Conservation (phyloP, 2,888 invertebrate genomes). For the Xylophagus ater region DNA sequence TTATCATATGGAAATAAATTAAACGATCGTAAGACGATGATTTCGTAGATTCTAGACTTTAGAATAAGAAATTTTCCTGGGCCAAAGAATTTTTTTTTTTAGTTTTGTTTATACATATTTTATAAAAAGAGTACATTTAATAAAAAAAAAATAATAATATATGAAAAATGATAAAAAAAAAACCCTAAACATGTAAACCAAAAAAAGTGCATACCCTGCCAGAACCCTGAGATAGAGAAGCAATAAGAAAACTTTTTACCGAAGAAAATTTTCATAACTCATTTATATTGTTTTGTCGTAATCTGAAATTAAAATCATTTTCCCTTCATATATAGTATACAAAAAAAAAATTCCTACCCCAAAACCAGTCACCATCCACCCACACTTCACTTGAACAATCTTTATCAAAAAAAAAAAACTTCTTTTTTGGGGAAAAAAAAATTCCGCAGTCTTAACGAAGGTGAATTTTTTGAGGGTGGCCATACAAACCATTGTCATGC, state of each 20-base stretch:
- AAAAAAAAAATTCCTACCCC: constrained; percentile 3
- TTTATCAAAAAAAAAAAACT: too few species aligned
- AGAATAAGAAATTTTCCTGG: too few species aligned
- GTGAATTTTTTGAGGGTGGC: too few species aligned
- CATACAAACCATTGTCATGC: too few species aligned
- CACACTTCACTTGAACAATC: too few species aligned
- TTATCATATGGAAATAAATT: constrained; percentile 15
- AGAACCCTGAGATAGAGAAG: constrained; percentile 1
- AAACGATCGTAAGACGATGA: constrained; percentile 7
- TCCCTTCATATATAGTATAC: constrained; percentile 10
- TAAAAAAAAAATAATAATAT: constrained; percentile 1
- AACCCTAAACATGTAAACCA: background rate
- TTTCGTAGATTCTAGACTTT: too few species aligned
- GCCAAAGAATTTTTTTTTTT: too few species aligned
- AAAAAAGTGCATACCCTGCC: constrained; percentile 1
- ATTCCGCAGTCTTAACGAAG: too few species aligned
- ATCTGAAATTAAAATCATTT: constrained; percentile 20
- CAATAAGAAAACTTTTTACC: constrained; percentile 10
- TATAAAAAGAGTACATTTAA: background rate
- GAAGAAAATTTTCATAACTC: constrained; percentile 18
- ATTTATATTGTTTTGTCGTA: constrained; percentile 19
- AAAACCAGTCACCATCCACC: background rate
- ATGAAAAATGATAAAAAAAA: constrained; percentile 3
- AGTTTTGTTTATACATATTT: too few species aligned
- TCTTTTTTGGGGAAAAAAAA: too few species aligned